Evolutionary conservation across 1,140 invertebrate species (phyloP).

Genomic region (Anagrus nilaparvatae): DNA sequence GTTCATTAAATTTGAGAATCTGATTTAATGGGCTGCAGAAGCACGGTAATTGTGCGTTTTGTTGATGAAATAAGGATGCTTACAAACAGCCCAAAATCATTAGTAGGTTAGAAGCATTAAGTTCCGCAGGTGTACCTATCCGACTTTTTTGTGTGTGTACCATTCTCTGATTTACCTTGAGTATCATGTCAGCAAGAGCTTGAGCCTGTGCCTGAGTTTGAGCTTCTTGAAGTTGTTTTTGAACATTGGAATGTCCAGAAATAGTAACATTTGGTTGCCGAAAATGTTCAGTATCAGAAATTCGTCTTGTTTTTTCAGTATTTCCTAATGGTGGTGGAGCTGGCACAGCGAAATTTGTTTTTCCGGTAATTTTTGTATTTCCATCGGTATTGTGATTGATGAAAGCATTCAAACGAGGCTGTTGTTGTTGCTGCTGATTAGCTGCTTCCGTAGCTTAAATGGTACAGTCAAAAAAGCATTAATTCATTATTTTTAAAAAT

Average conservation of each 20-base stretch:
- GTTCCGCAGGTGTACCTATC: not conserved
- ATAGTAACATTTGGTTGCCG: slow-evolving; percentile 46
- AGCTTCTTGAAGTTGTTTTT: slow-evolving; percentile 44
- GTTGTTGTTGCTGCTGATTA: slow-evolving; percentile 39
- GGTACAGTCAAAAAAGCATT: too few relatives aligned
- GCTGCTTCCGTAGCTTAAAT: too few relatives aligned
- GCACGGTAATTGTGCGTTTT: not conserved
- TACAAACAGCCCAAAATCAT: too few relatives aligned
- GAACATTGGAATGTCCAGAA: slow-evolving; percentile 29
- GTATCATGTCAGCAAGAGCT: slow-evolving; percentile 39
- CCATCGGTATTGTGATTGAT: slow-evolving; percentile 40
- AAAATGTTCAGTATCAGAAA: slow-evolving; percentile 56
- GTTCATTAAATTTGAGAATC: not conserved
- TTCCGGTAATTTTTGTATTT: slow-evolving; percentile 35
- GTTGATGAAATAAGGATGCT: not conserved
- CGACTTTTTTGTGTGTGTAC: not conserved
- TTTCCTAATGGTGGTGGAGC: slow-evolving; percentile 44
- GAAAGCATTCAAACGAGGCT: slow-evolving; percentile 38
- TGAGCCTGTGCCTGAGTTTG: slow-evolving; percentile 45
- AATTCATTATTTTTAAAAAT: too few relatives aligned
- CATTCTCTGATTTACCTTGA: slow-evolving; percentile 27
- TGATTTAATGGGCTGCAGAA: not conserved
- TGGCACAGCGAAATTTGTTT: slow-evolving; percentile 51
- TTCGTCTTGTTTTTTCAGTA: slow-evolving; percentile 47
- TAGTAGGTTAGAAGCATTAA: too few relatives aligned